Percentiles rank a stretch among this genome's conserved stretches.
Evolutionary conservation across 2,888 invertebrate genomes (phyloP).

Genomic region (Ligdia adustata): DNA sequence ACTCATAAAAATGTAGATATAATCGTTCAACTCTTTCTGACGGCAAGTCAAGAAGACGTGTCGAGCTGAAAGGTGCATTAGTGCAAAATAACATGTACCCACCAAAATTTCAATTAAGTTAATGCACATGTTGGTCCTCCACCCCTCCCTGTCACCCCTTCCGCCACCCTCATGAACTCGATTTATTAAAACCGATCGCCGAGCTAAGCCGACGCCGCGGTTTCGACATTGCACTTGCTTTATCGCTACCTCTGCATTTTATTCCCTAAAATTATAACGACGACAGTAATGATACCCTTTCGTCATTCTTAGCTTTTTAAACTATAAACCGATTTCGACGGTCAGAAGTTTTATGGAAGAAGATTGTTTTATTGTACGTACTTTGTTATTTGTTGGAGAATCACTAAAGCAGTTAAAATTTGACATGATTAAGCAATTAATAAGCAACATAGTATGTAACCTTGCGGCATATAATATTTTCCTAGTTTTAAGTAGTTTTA

Average conservation of each 20-base stretch:
- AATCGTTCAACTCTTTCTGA: slow-evolving; percentile 43
- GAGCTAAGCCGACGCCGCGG: slow-evolving; percentile 52
- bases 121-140: slow-evolving; percentile 65
- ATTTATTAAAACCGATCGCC: slow-evolving; percentile 68
- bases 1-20: slow-evolving; percentile 21
- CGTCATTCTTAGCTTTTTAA: background rate
- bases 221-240: slow-evolving; percentile 63
- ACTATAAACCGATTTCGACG: slow-evolving; percentile 7
- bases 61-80: slow-evolving; percentile 70
- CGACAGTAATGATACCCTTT: slow-evolving; percentile 31
- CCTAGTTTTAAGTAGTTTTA: slow-evolving; percentile 2
- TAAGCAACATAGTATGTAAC: background rate
- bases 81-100: slow-evolving; percentile 71
- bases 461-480: background rate
- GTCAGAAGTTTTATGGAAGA: background rate
- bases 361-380: slow-evolving; percentile 2
- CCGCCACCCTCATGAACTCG: slow-evolving; percentile 43
- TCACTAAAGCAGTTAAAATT: background rate
- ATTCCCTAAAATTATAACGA: slow-evolving; percentile 56
- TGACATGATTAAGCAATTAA: background rate
- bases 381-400: background rate
- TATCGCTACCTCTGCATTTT: slow-evolving; percentile 58
- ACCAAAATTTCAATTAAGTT: slow-evolving; percentile 78
- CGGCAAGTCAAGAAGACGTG: slow-evolving; percentile 44
- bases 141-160: slow-evolving; percentile 28